Evolutionary conservation across 1,140 invertebrate genomes (phyloP).

Genomic region (Brachionus rubens): DNA sequence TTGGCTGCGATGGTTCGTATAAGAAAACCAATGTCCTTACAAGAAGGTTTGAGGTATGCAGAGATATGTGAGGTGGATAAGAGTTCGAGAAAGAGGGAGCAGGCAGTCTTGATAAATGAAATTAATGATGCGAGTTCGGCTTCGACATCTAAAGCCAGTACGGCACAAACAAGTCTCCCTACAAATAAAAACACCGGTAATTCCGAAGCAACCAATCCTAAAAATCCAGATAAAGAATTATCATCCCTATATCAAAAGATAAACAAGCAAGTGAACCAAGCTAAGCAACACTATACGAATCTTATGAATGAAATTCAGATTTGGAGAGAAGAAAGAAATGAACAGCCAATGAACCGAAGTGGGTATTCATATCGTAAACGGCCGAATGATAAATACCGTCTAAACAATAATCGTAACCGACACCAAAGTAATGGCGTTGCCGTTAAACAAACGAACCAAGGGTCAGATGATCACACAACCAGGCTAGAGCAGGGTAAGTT

Average conservation of each 20-base stretch:
- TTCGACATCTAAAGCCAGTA: background rate
- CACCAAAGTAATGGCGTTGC: background rate
- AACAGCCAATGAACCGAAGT: background rate
- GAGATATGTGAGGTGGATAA: slow-evolving; percentile 6
- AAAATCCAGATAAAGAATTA: background rate
- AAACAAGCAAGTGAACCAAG: background rate
- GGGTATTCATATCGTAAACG: background rate
- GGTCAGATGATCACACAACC: background rate
- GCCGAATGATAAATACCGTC: background rate
- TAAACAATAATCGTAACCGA: background rate
- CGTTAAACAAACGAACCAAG: background rate
- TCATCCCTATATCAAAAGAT: background rate
- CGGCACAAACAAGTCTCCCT: background rate
- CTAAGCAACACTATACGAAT: slow-evolving; percentile 1
- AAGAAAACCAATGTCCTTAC: background rate
- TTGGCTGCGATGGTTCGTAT: too few relatives aligned
- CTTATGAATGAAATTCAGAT: slow-evolving; percentile 1
- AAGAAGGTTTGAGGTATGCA: background rate
- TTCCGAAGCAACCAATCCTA: too few relatives aligned
- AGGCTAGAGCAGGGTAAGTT: background rate
- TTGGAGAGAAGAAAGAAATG: background rate
- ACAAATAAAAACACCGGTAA: background rate
- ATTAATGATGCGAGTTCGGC: background rate
- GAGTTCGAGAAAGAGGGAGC: background rate
- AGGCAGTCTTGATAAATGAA: too few relatives aligned